Base-by-base conservation (phyloP, 2,113 vertebrate genomes). In the Notothenia rossii region DNA sequence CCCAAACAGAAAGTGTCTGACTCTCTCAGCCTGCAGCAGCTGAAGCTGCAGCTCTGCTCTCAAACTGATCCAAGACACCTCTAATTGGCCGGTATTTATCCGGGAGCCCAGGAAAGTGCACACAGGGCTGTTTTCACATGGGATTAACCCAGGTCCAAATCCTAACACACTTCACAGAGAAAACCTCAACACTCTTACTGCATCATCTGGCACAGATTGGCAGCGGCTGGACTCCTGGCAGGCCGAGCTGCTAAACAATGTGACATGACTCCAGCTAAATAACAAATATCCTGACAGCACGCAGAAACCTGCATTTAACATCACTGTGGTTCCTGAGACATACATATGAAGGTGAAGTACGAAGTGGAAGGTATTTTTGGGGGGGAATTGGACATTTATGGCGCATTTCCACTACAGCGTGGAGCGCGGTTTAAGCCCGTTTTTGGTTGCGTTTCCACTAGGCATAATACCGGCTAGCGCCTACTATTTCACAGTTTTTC, bases 11-110 rank as follows among this genome's bases (percentile, higher is more conserved):
- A 7, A 40, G 1, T 40, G 5, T 40, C 36, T 40, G 7, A 40
- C 36, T 5, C 36, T 40, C 36, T 7, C 36, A 40, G 36, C 36
- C 36, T 40, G 36, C 36, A 40, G 11, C 14, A 45, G 49, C 71
- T 60, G 40, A 9, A 65, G 80, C 64, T 48, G 61, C 20, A 67
- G 79, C 68, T 76, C 75, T 79, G 66, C 72, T 76, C 79, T 85
- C 25, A 85, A 82, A 77, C 77, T 73, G 48, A 79, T 83, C 49
- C 81, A 83, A 93, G 91, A 88, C 89, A 88, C 84, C 86, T 91
- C 88, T 92, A 90, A 95, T 91, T 91, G 89, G 88, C 72, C 29
- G 79, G 64, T 91, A 87, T 93, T 92, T 91, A 80, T 90, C 83
- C 87, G 88, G 88, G 86, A 90, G 78, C 88, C 88, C 80, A 77